Percentiles rank a stretch among this genome's conserved stretches.
These are phyloP conservation scores for Trichacis sp. DNA, from an alignment of 2,888 invertebrate genomes.

Conservation along the genomic window DNA sequence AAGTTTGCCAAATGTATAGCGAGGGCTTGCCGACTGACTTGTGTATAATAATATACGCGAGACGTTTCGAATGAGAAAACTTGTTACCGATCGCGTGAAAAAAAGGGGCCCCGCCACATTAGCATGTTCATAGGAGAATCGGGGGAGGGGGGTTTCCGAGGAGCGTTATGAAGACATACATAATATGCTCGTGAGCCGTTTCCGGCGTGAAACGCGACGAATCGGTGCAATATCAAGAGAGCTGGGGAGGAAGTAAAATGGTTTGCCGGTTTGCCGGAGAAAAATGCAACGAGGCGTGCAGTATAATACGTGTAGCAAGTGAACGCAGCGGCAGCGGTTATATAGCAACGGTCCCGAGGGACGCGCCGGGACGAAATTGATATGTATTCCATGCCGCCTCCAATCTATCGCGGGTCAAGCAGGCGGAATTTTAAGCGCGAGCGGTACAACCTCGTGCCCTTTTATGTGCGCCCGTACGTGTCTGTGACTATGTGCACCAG, in stretches of 20 bases:
- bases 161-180: no score
- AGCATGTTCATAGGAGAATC: background rate
- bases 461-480: no score
- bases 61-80: no score
- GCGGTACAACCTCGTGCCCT: conserved; percentile 44
- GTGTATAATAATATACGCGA: no score
- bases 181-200: no score
- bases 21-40: conserved; percentile 39
- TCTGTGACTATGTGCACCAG: conserved; percentile 37
- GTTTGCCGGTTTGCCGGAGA: conserved; percentile 27
- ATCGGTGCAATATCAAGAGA: conserved; percentile 31
- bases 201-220: conserved; percentile 13
- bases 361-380: conserved; percentile 62
- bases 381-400: conserved; percentile 67
- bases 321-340: background rate
- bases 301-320: conserved; percentile 11
- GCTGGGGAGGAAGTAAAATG: conserved; percentile 31
- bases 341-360: conserved; percentile 50
- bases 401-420: conserved; percentile 69
- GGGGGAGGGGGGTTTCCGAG: background rate
- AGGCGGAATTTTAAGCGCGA: conserved; percentile 68
- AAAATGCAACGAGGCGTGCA: conserved; percentile 45
- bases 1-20: conserved; percentile 57
- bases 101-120: no score
- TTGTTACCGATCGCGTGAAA: background rate